A percentile compares a stretch with the other conserved stretches of the same genome.
Conservation (phyloP, 2,797 vertebrate genomes). For the Lagorchestes hirsutus region DNA sequence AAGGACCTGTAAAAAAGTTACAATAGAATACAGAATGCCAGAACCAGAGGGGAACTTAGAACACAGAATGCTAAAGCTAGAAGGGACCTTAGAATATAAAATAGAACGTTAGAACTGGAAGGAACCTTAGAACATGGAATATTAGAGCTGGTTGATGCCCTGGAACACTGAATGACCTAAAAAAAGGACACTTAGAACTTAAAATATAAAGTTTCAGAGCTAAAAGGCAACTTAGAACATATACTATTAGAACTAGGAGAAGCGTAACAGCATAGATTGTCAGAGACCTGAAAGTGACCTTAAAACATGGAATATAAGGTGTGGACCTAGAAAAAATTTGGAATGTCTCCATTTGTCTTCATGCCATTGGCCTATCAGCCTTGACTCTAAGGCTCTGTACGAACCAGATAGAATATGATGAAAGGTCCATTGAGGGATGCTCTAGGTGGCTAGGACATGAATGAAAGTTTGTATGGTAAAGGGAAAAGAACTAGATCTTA, state of each 20-base stretch:
- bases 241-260: background rate
- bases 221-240: background rate
- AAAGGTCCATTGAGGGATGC: background rate
- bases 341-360: background rate
- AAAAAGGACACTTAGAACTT: background rate
- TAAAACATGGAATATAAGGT: background rate
- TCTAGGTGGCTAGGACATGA: background rate
- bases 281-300: background rate
- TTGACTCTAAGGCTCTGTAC: background rate
- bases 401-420: background rate
- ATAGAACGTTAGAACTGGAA: background rate
- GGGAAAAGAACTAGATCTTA: background rate
- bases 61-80: background rate
- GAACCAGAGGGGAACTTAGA: background rate
- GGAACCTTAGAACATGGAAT: background rate
- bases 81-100: too few relatives aligned
- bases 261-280: too few relatives aligned
- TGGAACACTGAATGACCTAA: background rate
- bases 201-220: background rate
- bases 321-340: background rate
- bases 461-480: background rate
- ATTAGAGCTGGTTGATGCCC: background rate
- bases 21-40: background rate
- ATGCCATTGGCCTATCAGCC: background rate
- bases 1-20: background rate